phyloP scores from a whole-genome alignment of 2,888 invertebrate species.

The Glaucopsyche alexis region DNA sequence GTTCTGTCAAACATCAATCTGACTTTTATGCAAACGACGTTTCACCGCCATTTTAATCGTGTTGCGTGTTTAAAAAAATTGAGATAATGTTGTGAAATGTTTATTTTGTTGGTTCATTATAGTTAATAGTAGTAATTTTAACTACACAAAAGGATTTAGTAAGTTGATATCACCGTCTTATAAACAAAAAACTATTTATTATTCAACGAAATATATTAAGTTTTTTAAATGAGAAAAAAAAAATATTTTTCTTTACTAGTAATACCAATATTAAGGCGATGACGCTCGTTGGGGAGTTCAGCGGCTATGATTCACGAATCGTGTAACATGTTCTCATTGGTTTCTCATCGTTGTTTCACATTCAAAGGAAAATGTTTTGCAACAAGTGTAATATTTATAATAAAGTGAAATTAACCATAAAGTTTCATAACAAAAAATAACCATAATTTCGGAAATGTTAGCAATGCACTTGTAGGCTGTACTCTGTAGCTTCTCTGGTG shows the following conservation, averaged over 20 bases:
- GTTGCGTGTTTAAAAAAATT: conserved; percentile 46
- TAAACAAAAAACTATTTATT: neutral
- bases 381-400: neutral
- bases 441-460: neutral
- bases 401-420: neutral
- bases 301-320: neutral
- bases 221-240: neutral
- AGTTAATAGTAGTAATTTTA: neutral
- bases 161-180: neutral
- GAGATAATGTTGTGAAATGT: neutral
- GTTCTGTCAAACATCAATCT: conserved; percentile 44
- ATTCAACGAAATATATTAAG: neutral
- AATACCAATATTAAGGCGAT: neutral
- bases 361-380: conserved; percentile 2
- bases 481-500: too few species aligned
- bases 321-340: neutral
- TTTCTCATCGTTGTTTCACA: neutral
- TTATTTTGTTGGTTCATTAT: neutral
- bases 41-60: conserved; percentile 55
- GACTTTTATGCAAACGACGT: conserved; percentile 51
- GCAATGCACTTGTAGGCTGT: too few species aligned
- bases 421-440: neutral
- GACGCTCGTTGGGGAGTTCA: neutral
- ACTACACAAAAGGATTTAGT: neutral
- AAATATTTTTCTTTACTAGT: neutral